Conservation (phyloP, 2,113 vertebrate species). For the Fukomys damarensis region DNA sequence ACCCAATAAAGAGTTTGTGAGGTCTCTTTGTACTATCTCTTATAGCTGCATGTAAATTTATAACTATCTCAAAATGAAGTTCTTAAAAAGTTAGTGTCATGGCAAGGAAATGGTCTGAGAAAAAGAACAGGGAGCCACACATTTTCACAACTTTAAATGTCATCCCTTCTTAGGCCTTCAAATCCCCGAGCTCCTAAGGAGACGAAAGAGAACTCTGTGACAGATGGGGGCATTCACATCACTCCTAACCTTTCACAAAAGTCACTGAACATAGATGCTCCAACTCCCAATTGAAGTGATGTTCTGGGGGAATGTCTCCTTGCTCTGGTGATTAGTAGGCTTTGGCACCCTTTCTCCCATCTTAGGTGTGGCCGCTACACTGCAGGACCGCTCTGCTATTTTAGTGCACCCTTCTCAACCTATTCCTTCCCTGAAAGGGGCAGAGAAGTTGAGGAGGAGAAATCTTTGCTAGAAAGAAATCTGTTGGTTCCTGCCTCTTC, state of each 20-base stretch:
- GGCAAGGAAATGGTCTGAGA: neutral
- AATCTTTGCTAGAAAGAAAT: constrained; percentile 37
- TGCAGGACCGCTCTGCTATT: constrained; percentile 39
- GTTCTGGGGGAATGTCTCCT: neutral
- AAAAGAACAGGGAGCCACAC: neutral
- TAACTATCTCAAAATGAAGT: neutral
- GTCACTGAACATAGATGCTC: neutral
- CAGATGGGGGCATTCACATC: neutral
- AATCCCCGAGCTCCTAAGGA: neutral
- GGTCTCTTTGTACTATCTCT: neutral
- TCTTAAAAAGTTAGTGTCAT: neutral
- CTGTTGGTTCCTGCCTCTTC: neutral
- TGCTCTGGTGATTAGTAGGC: neutral
- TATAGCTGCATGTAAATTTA: neutral
- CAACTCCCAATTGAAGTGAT: neutral
- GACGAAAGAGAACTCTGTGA: neutral
- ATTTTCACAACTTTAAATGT: neutral
- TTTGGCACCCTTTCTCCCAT: neutral
- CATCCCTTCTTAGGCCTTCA: neutral
- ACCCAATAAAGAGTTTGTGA: neutral
- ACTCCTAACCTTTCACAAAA: neutral
- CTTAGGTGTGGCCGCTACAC: neutral
- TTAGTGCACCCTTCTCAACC: neutral
- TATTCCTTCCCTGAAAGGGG: constrained; percentile 39
- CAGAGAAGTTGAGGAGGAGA: constrained; percentile 35